Evolutionary conservation across 2,888 invertebrate species (phyloP), one percentile per base, ranked within the genome.

Genomic region (Metopia argyrocephala): DNA sequence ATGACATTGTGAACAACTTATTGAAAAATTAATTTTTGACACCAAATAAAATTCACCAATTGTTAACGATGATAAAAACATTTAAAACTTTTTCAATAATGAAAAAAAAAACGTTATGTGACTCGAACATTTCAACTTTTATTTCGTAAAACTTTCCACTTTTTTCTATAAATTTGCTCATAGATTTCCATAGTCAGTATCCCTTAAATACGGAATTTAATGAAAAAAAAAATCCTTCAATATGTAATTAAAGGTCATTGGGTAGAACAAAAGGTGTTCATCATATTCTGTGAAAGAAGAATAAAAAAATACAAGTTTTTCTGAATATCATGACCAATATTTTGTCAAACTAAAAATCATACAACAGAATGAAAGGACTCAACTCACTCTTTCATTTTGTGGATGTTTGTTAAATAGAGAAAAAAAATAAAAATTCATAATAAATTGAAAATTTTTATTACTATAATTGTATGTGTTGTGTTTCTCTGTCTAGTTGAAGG

Each of bases 371-470:
- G 38, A 38, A 38, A 38, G n/a, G n/a, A n/a, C n/a, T 38, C 1
- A 38, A 38, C 3, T 12, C 12, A 38, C 3, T 38, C 38, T 38
- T 38, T 38, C 9, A 38, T 38, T 38, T 38, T 38, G 38, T 3
- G 9, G 38, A 38, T 38, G 3, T 12, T 38, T 9, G 38, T 38
- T 38, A 38, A 15, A 38, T 38, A 15, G 15, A 38, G 38, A 38
- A 0, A 3, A 38, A 12, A 12, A 38, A 38, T 25, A 9, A 50
- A 50, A 12, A 59, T 48, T 12, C 6, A 78, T 82, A 84, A 79
- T 82, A 76, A 82, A 84, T 83, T 82, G 79, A 79, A 82, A 78
- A 78, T 65, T 81, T 68, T 61, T 75, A 50, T 28, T 75, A 45
- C 28, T 74, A 20, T 62, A 68, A 61, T 46, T 76, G 18, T 38